phyloP scores from a whole-genome alignment of 2,113 vertebrate genomes.

The Aythya baeri region DNA sequence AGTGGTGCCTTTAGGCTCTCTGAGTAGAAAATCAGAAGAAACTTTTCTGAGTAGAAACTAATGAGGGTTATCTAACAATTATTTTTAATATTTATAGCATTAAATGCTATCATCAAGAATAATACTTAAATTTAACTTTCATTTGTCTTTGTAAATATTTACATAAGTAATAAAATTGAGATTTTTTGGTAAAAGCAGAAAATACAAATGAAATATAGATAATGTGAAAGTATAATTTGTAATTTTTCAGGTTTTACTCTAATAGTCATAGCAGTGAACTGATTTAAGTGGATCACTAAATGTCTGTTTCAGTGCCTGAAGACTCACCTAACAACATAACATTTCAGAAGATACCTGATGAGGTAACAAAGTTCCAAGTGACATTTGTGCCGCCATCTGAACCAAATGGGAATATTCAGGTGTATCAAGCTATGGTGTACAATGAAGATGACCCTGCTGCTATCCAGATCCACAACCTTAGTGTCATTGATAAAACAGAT shows the following conservation, averaged over 20 bases:
- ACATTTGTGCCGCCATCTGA: conserved; percentile 90
- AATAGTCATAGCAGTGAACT: neutral
- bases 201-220: neutral
- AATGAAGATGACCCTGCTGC: conserved; percentile 80
- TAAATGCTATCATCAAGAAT: neutral
- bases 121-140: neutral
- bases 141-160: neutral
- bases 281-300: conserved; percentile 2
- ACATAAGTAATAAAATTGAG: neutral
- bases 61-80: neutral
- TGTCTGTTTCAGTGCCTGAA: conserved; percentile 85
- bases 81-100: neutral
- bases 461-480: conserved; percentile 82
- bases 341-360: conserved; percentile 86
- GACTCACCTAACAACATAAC: conserved; percentile 93
- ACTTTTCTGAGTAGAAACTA: neutral
- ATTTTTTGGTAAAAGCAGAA: neutral
- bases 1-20: neutral
- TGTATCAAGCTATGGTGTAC: conserved; percentile 87
- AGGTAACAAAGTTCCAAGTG: conserved; percentile 89
- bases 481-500: conserved; percentile 80
- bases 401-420: conserved; percentile 91
- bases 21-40: neutral
- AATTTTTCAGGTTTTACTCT: neutral
- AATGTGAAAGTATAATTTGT: neutral